Conservation (phyloP, 2,113 vertebrate species). For the Anser brachyrhynchus region DNA sequence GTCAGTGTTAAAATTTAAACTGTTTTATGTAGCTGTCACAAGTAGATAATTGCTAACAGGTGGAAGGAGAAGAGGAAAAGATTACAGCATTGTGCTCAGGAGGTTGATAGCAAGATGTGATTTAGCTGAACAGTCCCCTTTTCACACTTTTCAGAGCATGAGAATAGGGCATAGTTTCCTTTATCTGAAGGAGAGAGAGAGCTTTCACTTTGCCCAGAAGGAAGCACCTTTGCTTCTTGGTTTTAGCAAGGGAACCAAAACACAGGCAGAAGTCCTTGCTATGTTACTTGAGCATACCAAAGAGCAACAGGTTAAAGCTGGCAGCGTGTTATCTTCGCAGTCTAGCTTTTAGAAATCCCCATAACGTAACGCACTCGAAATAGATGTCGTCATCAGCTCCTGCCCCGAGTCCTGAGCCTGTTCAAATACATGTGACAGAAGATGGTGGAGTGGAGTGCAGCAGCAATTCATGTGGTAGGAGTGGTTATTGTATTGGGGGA, state of each 20-base stretch:
- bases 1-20: conserved; percentile 54
- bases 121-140: conserved; percentile 25
- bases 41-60: conserved; percentile 60
- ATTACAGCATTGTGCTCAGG: conserved; percentile 31
- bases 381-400: conserved; percentile 83
- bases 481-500: conserved; percentile 74
- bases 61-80: conserved; percentile 58
- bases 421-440: conserved; percentile 79
- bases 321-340: conserved; percentile 68
- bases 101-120: conserved; percentile 41
- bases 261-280: neutral
- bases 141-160: conserved; percentile 27
- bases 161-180: neutral
- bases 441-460: conserved; percentile 77
- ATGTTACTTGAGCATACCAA: conserved; percentile 41
- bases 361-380: conserved; percentile 84
- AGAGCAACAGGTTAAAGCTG: conserved; percentile 68
- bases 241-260: neutral
- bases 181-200: neutral
- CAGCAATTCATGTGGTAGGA: conserved; percentile 78
- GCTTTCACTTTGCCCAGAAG: neutral
- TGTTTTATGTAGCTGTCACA: conserved; percentile 57
- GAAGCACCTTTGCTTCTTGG: neutral
- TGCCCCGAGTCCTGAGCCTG: conserved; percentile 70
- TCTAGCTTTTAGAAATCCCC: conserved; percentile 77